Conservation (phyloP, 2,888 invertebrate genomes). For the Caenorhabditis virilis region DNA sequence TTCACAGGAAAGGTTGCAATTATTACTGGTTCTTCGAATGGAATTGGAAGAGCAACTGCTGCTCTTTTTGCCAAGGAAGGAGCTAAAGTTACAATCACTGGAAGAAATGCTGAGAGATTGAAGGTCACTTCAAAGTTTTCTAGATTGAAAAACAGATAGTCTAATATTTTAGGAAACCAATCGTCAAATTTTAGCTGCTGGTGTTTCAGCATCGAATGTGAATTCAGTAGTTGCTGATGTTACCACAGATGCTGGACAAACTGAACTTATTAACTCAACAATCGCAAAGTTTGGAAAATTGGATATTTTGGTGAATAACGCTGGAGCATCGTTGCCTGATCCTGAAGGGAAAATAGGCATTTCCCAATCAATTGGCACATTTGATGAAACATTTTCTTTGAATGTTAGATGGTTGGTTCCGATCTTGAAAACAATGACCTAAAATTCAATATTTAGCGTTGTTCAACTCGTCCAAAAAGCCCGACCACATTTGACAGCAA, state of each 20-base stretch:
- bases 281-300: slow-evolving; percentile 18
- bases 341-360: slow-evolving; percentile 8
- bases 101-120: slow-evolving; percentile 29
- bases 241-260: slow-evolving; percentile 8
- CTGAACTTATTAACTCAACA: slow-evolving; percentile 10
- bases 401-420: slow-evolving; percentile 16
- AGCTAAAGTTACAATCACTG: slow-evolving; percentile 41
- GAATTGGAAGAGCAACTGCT: slow-evolving; percentile 38
- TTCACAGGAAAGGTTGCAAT: slow-evolving; percentile 6
- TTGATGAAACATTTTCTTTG: slow-evolving; percentile 7
- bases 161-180: slow-evolving; percentile 5
- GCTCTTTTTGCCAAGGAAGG: slow-evolving; percentile 37
- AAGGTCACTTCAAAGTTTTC: slow-evolving; percentile 12
- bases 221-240: slow-evolving; percentile 16
- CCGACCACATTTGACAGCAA: slow-evolving; percentile 11
- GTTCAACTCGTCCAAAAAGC: slow-evolving; percentile 25
- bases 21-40: slow-evolving; percentile 30
- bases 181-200: slow-evolving; percentile 17
- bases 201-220: slow-evolving; percentile 8
- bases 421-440: slow-evolving; percentile 12
- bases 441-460: too few species aligned
- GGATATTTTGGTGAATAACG: slow-evolving; percentile 26
- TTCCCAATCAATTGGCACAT: slow-evolving; percentile 5
- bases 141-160: slow-evolving; percentile 5
- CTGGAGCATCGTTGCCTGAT: slow-evolving; percentile 14